phyloP scores from a whole-genome alignment of 1,140 invertebrate genomes.

The Pseudomyrmex gracilis region DNA sequence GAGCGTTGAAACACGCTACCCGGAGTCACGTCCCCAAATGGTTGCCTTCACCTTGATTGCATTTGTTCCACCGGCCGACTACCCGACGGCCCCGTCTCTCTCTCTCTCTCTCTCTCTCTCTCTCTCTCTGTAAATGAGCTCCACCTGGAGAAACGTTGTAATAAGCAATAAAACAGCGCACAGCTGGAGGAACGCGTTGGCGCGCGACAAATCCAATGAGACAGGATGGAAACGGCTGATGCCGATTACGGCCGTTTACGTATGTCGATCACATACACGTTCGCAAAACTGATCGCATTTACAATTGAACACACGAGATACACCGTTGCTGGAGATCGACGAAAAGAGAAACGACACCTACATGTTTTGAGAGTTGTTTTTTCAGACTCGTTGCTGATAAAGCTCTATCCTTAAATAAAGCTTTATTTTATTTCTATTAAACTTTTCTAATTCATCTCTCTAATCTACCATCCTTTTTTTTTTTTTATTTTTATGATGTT shows the following conservation, averaged over 20 bases:
- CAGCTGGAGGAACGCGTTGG: neutral
- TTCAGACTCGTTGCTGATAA: neutral
- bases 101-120: no score
- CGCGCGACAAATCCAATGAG: slow-evolving; percentile 34
- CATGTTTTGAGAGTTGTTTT: neutral
- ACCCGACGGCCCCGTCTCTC: neutral
- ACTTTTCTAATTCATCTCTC: neutral
- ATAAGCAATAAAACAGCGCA: slow-evolving; percentile 13
- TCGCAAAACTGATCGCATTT: slow-evolving; percentile 30
- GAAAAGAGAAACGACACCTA: neutral
- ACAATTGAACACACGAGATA: neutral
- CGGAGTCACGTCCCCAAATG: slow-evolving; percentile 41
- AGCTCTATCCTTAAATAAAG: no score
- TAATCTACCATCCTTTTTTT: no score
- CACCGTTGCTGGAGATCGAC: neutral
- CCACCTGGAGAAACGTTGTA: slow-evolving; percentile 31
- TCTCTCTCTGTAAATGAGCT: slow-evolving; percentile 24
- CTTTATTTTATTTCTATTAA: no score
- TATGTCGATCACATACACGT: slow-evolving; percentile 31
- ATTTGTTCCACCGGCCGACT: slow-evolving; percentile 42
- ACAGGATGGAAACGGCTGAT: slow-evolving; percentile 20
- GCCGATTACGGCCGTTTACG: neutral
- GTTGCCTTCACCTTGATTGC: slow-evolving; percentile 50
- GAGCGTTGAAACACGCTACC: slow-evolving; percentile 24
- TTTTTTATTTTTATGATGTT: no score